A percentile compares a stretch with the other conserved stretches of the same genome.
These are phyloP conservation scores for Polietes domitor DNA, from an alignment of 2,888 invertebrate species.

Conservation along the genomic window DNA sequence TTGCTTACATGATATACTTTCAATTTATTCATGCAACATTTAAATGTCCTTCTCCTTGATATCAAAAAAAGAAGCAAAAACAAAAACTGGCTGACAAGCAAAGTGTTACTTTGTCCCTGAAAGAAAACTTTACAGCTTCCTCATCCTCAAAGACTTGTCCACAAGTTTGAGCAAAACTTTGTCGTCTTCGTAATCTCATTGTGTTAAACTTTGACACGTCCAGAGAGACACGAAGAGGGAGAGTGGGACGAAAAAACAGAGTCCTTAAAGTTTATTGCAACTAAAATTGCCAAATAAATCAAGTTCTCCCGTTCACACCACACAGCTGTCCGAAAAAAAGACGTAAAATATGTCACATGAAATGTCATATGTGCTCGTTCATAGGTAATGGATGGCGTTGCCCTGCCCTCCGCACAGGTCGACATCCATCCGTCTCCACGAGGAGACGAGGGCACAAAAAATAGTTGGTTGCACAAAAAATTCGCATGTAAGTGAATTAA, in stretches of 20 bases:
- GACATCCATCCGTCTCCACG: too few relatives aligned
- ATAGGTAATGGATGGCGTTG: not conserved
- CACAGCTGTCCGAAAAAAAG: not conserved
- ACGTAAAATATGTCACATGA: not conserved
- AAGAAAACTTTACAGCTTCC: not conserved
- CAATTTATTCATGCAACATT: not conserved
- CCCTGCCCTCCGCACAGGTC: too few relatives aligned
- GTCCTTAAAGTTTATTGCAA: not conserved
- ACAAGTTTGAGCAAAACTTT: not conserved
- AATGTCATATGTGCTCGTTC: too few relatives aligned
- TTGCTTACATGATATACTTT: not conserved
- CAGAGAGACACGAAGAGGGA: not conserved
- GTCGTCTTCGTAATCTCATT: not conserved
- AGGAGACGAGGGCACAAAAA: too few relatives aligned
- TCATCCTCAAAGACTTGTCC: not conserved
- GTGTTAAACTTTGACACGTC: not conserved
- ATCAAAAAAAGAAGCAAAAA: too few relatives aligned
- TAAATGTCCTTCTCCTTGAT: too few relatives aligned
- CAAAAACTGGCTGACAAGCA: not conserved
- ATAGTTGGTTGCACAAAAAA: too few relatives aligned
- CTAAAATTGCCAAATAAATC: not conserved
- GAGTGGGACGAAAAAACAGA: not conserved
- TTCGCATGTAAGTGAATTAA: too few relatives aligned
- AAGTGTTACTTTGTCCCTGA: conserved; percentile 1
- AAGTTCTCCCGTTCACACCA: not conserved